Conservation (phyloP, 2,888 invertebrate species). For the Bellardia pandia region DNA sequence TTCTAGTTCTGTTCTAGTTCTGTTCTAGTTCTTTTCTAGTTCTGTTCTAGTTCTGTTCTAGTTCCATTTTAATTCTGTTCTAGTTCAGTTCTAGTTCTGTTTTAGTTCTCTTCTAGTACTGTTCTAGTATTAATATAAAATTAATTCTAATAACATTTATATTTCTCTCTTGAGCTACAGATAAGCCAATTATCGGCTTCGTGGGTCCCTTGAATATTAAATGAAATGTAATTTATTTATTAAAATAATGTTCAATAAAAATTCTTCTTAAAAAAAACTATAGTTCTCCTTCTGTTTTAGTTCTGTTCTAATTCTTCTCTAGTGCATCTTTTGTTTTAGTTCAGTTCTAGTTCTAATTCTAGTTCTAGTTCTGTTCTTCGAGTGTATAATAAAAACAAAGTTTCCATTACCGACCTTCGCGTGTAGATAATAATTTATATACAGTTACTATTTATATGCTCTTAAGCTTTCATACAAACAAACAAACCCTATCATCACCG, state of each 20-base stretch:
- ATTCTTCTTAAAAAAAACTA: too few relatives aligned
- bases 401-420: conserved; percentile 62
- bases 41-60: too few relatives aligned
- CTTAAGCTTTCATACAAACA: not conserved
- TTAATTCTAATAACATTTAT: too few relatives aligned
- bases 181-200: too few relatives aligned
- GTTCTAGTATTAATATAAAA: too few relatives aligned
- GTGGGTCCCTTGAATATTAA: too few relatives aligned
- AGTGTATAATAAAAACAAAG: conserved; percentile 35
- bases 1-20: conserved; percentile 5
- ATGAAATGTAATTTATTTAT: too few relatives aligned
- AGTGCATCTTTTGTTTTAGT: not conserved
- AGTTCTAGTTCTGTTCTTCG: not conserved
- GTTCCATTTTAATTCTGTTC: not conserved
- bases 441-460: conserved; percentile 15
- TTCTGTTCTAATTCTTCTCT: not conserved
- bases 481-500: not conserved
- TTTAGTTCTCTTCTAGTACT: too few relatives aligned
- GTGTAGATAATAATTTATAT: conserved; percentile 69
- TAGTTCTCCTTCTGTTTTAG: not conserved
- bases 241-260: too few relatives aligned
- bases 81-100: not conserved
- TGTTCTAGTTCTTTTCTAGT: too few relatives aligned
- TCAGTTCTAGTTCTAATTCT: not conserved
- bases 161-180: too few relatives aligned